phyloP scores from a whole-genome alignment of 2,113 vertebrate genomes.

The Monopterus albus region DNA sequence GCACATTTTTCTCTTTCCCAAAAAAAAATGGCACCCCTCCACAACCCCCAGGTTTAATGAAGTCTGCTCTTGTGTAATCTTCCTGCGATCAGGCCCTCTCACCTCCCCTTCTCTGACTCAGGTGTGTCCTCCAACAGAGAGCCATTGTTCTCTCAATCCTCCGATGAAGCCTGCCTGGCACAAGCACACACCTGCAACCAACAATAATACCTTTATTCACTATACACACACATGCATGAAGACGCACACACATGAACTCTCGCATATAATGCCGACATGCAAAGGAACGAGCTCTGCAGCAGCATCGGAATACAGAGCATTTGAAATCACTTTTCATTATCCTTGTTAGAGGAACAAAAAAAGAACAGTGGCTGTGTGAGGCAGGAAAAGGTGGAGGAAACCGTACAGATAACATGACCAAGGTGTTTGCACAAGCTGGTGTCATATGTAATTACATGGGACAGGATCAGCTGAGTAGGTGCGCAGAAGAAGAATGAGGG shows the following conservation, averaged over 20 bases:
- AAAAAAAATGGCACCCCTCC: slow-evolving; percentile 2
- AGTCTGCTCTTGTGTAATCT: slow-evolving; percentile 79
- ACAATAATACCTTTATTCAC: slow-evolving; percentile 77
- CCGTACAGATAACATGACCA: slow-evolving; percentile 44
- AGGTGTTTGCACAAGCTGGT: slow-evolving; percentile 66
- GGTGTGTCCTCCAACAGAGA: slow-evolving; percentile 77
- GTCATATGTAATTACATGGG: slow-evolving; percentile 61
- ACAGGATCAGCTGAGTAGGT: slow-evolving; percentile 47
- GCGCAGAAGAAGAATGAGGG: background rate
- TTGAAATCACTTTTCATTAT: slow-evolving; percentile 64
- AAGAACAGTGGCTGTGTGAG: background rate
- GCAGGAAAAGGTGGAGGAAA: background rate
- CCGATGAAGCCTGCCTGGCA: slow-evolving; percentile 71
- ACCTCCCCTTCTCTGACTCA: slow-evolving; percentile 76
- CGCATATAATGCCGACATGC: slow-evolving; percentile 19
- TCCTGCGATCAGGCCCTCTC: slow-evolving; percentile 71
- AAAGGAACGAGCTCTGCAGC: slow-evolving; percentile 25
- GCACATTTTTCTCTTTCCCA: slow-evolving; percentile 37
- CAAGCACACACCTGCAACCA: slow-evolving; percentile 79
- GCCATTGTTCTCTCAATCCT: slow-evolving; percentile 75
- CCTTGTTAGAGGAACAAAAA: slow-evolving; percentile 34
- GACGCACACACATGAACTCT: slow-evolving; percentile 9
- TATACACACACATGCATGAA: slow-evolving; percentile 37
- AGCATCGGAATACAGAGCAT: slow-evolving; percentile 29
- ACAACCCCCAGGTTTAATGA: slow-evolving; percentile 69